Evolutionary conservation across 2,888 invertebrate species (phyloP).

Genomic region (Halictus ligatus): DNA sequence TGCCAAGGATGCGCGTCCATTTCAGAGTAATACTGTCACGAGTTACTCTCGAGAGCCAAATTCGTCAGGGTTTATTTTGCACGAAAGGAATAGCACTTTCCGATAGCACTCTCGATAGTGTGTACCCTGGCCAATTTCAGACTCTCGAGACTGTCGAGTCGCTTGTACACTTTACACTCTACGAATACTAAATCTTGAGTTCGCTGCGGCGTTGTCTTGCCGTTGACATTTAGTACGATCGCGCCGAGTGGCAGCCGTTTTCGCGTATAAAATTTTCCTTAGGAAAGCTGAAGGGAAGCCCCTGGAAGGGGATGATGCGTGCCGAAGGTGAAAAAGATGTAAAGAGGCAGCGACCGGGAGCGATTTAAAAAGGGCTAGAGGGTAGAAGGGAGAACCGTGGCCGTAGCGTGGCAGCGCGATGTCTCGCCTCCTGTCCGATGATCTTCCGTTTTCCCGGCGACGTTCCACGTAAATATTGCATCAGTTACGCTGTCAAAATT

Average conservation of each 20-base stretch:
- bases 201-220: not conserved
- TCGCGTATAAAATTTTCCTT: constrained; percentile 24
- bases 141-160: too few relatives aligned
- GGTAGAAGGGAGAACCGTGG: not conserved
- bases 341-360: not conserved
- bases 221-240: constrained; percentile 20
- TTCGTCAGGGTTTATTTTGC: too few relatives aligned
- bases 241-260: constrained; percentile 28
- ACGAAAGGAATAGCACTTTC: too few relatives aligned
- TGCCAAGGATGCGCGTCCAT: too few relatives aligned
- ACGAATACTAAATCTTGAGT: too few relatives aligned
- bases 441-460: not conserved
- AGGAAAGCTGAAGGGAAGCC: not conserved
- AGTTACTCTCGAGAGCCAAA: too few relatives aligned
- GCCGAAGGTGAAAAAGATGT: not conserved
- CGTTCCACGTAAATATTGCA: constrained; percentile 12
- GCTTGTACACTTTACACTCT: too few relatives aligned
- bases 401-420: not conserved
- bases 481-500: not conserved
- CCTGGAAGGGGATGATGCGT: constrained; percentile 21
- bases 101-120: too few relatives aligned
- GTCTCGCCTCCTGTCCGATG: constrained; percentile 13
- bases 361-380: not conserved
- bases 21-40: too few relatives aligned
- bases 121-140: too few relatives aligned